Percentiles rank a stretch among this genome's conserved stretches.
phyloP scores from a whole-genome alignment of 2,888 invertebrate species.

The Caenorhabditis wallacei region DNA sequence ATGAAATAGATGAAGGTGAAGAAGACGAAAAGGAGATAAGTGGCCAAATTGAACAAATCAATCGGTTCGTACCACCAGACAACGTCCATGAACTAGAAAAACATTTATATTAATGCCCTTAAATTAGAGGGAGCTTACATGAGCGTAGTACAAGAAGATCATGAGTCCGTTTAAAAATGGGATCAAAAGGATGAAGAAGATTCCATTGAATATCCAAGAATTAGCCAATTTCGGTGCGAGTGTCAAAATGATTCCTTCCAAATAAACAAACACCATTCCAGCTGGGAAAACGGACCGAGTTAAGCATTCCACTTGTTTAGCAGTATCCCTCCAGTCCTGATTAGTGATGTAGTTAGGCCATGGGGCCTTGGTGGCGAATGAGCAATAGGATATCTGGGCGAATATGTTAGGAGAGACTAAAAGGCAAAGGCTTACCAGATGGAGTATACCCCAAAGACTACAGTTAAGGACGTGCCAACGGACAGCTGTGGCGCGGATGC shows the following conservation, averaged over 20 bases:
- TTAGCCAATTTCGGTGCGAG: constrained; percentile 66
- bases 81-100: constrained; percentile 66
- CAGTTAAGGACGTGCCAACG: constrained; percentile 73
- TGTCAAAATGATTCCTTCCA: constrained; percentile 68
- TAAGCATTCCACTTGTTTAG: constrained; percentile 69
- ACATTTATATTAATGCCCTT: not conserved
- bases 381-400: constrained; percentile 60
- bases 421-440: constrained; percentile 45
- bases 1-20: constrained; percentile 71
- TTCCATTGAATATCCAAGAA: constrained; percentile 66
- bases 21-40: constrained; percentile 64
- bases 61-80: constrained; percentile 72
- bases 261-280: constrained; percentile 72
- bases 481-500: constrained; percentile 65
- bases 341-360: constrained; percentile 71
- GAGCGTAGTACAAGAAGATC: constrained; percentile 68
- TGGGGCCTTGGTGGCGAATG: constrained; percentile 70
- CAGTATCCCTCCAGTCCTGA: constrained; percentile 60
- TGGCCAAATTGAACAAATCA: constrained; percentile 70
- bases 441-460: constrained; percentile 71
- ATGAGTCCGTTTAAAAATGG: constrained; percentile 65
- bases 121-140: constrained; percentile 43
- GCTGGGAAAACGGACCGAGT: constrained; percentile 73
- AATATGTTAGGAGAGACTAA: not conserved
- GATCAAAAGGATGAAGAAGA: constrained; percentile 68